Base-by-base conservation (phyloP, 2,888 invertebrate genomes). In the Drosophila melanosoma region DNA sequence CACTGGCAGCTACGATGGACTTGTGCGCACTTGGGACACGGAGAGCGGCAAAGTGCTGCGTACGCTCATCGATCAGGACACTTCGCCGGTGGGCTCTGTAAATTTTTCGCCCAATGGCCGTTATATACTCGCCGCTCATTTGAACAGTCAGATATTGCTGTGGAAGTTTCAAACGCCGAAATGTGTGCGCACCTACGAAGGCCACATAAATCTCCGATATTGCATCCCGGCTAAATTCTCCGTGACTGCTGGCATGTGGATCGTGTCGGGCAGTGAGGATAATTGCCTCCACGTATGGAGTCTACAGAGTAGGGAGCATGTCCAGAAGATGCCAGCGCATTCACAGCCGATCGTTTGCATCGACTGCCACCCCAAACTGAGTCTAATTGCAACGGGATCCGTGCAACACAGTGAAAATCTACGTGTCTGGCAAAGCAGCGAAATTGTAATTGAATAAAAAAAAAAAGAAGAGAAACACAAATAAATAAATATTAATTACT, bases 211-310 rank as follows among this genome's bases (percentile, higher is more conserved):
- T 93, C 98, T 99, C 93, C 98, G 99, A 92, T 99, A 98, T 93
- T 99, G 99, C 93, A 98, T 99, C 92, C 99, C 99, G 93, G 99
- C 99, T 32, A 99, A 99, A 93, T 99, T 99, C 93, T 99, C 99
- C 40, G 99, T 99, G 7, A 99, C 99, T 17, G 99, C 99, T 63
- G 99, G 99, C 92, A 99, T 99, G 97, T 99, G 99, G 99, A 99
- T 99, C 92, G 99, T 99, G 38, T 99, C 99, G 38, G 99, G 99
- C 17, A 99, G 99, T 4, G 99, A 99, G 94, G 99, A 99, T 93
- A 97, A 98, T 92, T 95, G 97, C 94, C 98, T 99, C 0, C 99
- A 99, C 93, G 98, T 99, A 90, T 99, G 99, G 99, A 99, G 99
- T 94, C 95, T 99, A 80, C 99, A 99, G 93, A 98, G 98, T 11